These are phyloP conservation scores for Pristionchus pacificus DNA, from an alignment of 1,140 invertebrate genomes.

Conservation along the genomic window DNA sequence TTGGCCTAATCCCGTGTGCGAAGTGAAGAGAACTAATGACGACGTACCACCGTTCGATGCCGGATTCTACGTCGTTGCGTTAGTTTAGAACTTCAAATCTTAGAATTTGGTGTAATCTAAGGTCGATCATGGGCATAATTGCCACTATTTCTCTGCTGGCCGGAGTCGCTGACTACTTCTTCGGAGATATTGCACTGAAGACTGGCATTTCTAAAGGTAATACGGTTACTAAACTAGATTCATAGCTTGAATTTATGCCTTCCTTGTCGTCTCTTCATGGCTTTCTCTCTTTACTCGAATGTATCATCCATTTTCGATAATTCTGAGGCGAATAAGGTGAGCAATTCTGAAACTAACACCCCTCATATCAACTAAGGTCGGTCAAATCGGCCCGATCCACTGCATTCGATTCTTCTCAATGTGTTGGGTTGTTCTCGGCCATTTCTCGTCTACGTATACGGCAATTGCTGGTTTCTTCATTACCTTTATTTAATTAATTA, in stretches of 20 bases:
- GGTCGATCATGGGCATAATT: background rate
- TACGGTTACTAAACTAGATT: background rate
- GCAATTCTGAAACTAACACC: background rate
- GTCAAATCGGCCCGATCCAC: constrained; percentile 62
- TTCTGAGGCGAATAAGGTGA: background rate
- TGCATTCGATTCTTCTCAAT: constrained; percentile 78
- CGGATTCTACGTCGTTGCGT: too few species aligned
- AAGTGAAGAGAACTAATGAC: background rate
- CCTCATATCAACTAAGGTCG: background rate
- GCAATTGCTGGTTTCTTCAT: constrained; percentile 10
- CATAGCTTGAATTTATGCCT: too few species aligned
- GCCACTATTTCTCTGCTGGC: background rate
- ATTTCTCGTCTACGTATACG: constrained; percentile 65
- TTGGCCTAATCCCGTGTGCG: background rate
- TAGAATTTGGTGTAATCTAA: too few species aligned
- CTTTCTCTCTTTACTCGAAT: background rate
- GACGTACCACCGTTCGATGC: too few species aligned
- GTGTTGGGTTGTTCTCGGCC: constrained; percentile 86
- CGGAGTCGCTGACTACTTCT: background rate
- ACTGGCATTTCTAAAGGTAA: background rate
- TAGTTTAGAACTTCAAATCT: too few species aligned
- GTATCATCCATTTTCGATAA: background rate
- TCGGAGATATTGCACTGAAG: background rate
- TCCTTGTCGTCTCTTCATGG: background rate
- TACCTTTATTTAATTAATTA: background rate